A percentile compares a stretch with the other conserved stretches of the same genome.
phyloP scores from a whole-genome alignment of 2,797 vertebrate genomes.

The Gastrophryne carolinensis region DNA sequence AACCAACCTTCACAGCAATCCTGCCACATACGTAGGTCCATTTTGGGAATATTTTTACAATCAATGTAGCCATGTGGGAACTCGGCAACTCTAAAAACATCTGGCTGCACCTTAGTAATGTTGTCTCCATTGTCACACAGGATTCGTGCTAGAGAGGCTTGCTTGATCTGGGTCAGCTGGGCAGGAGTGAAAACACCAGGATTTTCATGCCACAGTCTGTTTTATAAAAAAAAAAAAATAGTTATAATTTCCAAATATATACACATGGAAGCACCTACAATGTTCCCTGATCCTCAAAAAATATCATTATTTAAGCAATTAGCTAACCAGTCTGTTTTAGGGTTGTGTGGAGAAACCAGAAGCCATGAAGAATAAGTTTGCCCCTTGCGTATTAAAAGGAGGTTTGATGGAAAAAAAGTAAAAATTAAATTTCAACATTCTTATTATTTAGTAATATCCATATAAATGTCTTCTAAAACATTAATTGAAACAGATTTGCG shows the following conservation, averaged over 20 bases:
- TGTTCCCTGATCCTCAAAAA: neutral
- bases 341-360: too few relatives aligned
- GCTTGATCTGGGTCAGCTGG: slow-evolving; percentile 94
- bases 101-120: slow-evolving; percentile 88
- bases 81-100: slow-evolving; percentile 87
- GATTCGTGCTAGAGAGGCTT: slow-evolving; percentile 87
- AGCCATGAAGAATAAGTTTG: too few relatives aligned
- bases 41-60: slow-evolving; percentile 84
- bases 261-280: too few relatives aligned
- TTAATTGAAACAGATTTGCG: too few relatives aligned
- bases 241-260: neutral
- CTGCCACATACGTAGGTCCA: slow-evolving; percentile 97
- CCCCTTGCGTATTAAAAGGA: too few relatives aligned
- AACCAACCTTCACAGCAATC: slow-evolving; percentile 94
- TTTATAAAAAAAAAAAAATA: slow-evolving; percentile 55
- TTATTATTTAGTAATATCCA: too few relatives aligned
- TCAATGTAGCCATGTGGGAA: slow-evolving; percentile 87
- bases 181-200: slow-evolving; percentile 88
- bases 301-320: too few relatives aligned
- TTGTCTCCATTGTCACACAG: slow-evolving; percentile 95
- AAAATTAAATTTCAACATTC: too few relatives aligned
- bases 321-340: too few relatives aligned
- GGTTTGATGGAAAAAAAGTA: too few relatives aligned
- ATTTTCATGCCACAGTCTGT: slow-evolving; percentile 96
- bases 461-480: too few relatives aligned